A percentile compares a stretch with the other conserved stretches of the same genome.
Evolutionary conservation across 2,888 invertebrate genomes (phyloP).

Genomic region (Phyto melanocephala): DNA sequence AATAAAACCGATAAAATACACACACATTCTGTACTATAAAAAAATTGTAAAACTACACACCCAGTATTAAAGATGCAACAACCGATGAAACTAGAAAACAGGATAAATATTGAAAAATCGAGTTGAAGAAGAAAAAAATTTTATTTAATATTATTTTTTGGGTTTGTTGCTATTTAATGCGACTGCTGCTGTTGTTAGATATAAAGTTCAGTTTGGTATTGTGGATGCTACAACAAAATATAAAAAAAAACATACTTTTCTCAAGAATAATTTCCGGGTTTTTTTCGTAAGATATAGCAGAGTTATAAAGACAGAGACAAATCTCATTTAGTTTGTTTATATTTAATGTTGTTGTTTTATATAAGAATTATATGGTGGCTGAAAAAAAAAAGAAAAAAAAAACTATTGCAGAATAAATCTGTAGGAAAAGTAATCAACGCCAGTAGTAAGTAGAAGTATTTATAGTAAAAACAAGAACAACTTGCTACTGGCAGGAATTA

Average conservation of each 20-base stretch:
- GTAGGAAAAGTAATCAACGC: not conserved
- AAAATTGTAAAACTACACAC: slow-evolving; percentile 26
- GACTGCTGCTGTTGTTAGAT: not conserved
- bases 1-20: no score
- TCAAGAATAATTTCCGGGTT: slow-evolving; percentile 59
- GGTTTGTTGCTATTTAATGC: slow-evolving; percentile 6
- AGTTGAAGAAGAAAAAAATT: not conserved
- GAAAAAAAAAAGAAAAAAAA: not conserved
- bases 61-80: slow-evolving; percentile 15
- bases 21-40: no score
- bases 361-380: slow-evolving; percentile 29
- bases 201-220: slow-evolving; percentile 1
- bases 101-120: slow-evolving; percentile 24
- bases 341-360: slow-evolving; percentile 19
- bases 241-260: not conserved
- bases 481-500: not conserved
- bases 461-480: not conserved
- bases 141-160: slow-evolving; percentile 21
- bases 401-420: not conserved
- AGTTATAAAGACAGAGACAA: slow-evolving; percentile 31
- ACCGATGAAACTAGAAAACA: slow-evolving; percentile 21
- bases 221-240: slow-evolving; percentile 8
- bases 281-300: slow-evolving; percentile 19
- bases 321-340: slow-evolving; percentile 10
- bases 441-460: not conserved